Conservation (phyloP, 2,888 invertebrate genomes). For the Oligia latruncula region DNA sequence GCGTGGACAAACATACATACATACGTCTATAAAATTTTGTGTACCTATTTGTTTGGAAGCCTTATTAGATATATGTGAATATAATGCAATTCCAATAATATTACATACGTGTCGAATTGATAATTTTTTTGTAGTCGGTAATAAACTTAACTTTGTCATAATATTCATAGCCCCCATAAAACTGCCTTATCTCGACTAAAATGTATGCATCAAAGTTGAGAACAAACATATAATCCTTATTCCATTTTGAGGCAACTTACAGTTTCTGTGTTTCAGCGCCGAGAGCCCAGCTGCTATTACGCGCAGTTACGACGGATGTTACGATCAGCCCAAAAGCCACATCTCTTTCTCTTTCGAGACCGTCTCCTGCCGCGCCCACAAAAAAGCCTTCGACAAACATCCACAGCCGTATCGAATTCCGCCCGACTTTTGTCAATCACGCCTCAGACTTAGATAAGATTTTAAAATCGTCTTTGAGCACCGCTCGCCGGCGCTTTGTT, state of each 20-base stretch:
- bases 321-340: slow-evolving; percentile 74
- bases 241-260: slow-evolving; percentile 59
- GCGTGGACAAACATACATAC: too few relatives aligned
- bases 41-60: too few relatives aligned
- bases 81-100: too few relatives aligned
- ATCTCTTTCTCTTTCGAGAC: slow-evolving; percentile 71
- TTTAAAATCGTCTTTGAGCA: slow-evolving; percentile 78
- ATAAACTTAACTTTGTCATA: neutral
- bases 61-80: too few relatives aligned
- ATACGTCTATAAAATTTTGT: too few relatives aligned
- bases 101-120: too few relatives aligned
- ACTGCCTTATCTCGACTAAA: slow-evolving; percentile 24
- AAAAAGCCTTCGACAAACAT: slow-evolving; percentile 74
- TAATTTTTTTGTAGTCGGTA: too few relatives aligned
- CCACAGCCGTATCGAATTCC: slow-evolving; percentile 70
- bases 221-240: slow-evolving; percentile 58
- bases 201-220: slow-evolving; percentile 59
- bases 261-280: slow-evolving; percentile 46
- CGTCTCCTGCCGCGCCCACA: slow-evolving; percentile 61
- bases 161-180: slow-evolving; percentile 16
- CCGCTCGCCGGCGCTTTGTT: slow-evolving; percentile 70
- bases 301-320: slow-evolving; percentile 74
- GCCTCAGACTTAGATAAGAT: slow-evolving; percentile 76
- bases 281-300: slow-evolving; percentile 69
- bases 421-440: slow-evolving; percentile 79